phyloP scores from a whole-genome alignment of 1,140 invertebrate genomes.

The Arctopsyche grandis region DNA sequence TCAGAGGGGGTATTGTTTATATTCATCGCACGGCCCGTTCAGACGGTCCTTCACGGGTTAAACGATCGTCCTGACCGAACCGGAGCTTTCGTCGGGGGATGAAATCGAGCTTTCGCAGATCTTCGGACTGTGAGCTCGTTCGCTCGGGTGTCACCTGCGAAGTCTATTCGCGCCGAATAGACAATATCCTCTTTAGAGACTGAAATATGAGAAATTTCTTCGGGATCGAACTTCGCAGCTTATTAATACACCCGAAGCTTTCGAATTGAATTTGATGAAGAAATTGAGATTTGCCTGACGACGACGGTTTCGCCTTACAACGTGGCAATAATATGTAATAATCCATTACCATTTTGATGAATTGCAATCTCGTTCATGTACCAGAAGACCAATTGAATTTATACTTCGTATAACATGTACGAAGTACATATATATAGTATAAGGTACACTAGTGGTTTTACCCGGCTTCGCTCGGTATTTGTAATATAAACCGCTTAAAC shows the following conservation, averaged over 20 bases:
- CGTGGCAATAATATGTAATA: background rate
- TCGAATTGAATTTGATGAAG: constrained; percentile 17
- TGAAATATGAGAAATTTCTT: constrained; percentile 45
- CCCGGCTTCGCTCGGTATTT: too few species aligned
- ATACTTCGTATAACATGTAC: too few species aligned
- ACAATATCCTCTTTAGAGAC: constrained; percentile 30
- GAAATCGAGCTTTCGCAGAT: background rate
- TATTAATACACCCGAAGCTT: constrained; percentile 30
- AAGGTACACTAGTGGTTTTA: too few species aligned
- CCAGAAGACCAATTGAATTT: too few species aligned
- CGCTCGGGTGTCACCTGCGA: background rate
- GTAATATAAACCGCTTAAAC: too few species aligned
- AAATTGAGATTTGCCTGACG: background rate
- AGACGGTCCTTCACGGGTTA: background rate
- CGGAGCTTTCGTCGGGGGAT: background rate
- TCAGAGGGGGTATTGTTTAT: constrained; percentile 42
- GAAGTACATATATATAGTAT: too few species aligned
- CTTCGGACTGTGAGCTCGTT: constrained; percentile 24
- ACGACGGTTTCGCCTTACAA: background rate
- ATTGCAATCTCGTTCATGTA: too few species aligned
- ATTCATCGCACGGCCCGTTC: constrained; percentile 42
- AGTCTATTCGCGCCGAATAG: constrained; percentile 37
- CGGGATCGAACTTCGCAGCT: constrained; percentile 21
- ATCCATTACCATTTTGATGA: too few species aligned
- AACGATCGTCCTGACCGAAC: background rate